phyloP scores from a whole-genome alignment of 2,113 vertebrate genomes.

The Nesoenas mayeri region DNA sequence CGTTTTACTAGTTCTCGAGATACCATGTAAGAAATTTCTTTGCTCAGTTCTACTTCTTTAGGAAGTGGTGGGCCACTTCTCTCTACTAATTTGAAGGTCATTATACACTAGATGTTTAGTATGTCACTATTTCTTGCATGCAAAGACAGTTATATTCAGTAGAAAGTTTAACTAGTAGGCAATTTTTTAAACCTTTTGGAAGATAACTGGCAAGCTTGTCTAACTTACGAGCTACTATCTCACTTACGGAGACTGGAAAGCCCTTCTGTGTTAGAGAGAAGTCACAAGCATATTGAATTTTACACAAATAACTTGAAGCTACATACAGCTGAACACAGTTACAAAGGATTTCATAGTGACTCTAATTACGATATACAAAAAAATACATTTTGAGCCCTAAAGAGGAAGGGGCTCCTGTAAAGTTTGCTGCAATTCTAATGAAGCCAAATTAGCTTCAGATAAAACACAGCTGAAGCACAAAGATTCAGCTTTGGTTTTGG shows the following conservation, averaged over 20 bases:
- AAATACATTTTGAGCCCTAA: slow-evolving; percentile 22
- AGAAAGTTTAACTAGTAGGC: slow-evolving; percentile 35
- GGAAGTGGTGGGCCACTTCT: not conserved
- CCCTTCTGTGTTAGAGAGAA: slow-evolving; percentile 16
- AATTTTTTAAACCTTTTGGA: not conserved
- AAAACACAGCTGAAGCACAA: slow-evolving; percentile 35
- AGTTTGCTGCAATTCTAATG: slow-evolving; percentile 21
- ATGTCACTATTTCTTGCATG: slow-evolving; percentile 35
- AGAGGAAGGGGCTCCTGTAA: not conserved
- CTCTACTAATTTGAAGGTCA: not conserved
- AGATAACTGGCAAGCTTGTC: slow-evolving; percentile 2
- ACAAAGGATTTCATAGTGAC: slow-evolving; percentile 30
- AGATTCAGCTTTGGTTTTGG: slow-evolving; percentile 43
- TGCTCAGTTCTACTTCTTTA: not conserved
- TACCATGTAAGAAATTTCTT: not conserved
- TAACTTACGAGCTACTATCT: not conserved
- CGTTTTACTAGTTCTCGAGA: not conserved
- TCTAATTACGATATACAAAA: slow-evolving; percentile 12
- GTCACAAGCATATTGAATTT: slow-evolving; percentile 12
- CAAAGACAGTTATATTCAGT: slow-evolving; percentile 50
- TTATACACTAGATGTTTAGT: not conserved
- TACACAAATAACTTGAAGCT: slow-evolving; percentile 32
- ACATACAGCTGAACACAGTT: slow-evolving; percentile 44
- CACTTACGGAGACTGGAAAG: not conserved
- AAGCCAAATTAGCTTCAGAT: slow-evolving; percentile 30